Conservation (phyloP, 2,797 vertebrate genomes). For the Cryptoblepharus egeriae region DNA sequence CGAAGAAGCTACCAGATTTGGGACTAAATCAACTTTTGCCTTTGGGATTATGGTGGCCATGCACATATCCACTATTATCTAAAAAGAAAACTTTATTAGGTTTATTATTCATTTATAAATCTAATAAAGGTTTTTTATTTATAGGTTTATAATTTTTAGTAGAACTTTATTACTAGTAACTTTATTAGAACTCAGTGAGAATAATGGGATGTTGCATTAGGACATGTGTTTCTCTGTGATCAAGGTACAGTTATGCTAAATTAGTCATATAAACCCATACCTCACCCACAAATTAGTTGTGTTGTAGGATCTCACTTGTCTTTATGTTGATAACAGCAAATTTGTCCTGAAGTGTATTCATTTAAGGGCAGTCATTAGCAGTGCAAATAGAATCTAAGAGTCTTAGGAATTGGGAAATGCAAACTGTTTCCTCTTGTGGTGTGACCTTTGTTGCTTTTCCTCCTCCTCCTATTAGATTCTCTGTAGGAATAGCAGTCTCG, state of each 20-base stretch:
- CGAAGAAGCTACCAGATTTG: not conserved
- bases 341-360: not conserved
- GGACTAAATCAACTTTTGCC: not conserved
- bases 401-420: slow-evolving; percentile 4
- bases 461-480: slow-evolving; percentile 76
- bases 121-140: too few relatives aligned
- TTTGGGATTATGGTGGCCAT: not conserved
- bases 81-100: too few relatives aligned
- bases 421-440: not conserved
- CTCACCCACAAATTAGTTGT: not conserved
- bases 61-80: slow-evolving; percentile 2
- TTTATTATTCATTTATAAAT: too few relatives aligned
- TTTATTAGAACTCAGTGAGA: slow-evolving; percentile 18
- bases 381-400: not conserved
- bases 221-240: slow-evolving; percentile 14
- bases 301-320: not conserved
- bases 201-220: slow-evolving; percentile 21
- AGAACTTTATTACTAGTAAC: slow-evolving; percentile 13
- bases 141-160: too few relatives aligned
- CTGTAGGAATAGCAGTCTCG: slow-evolving; percentile 82
- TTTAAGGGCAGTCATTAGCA: slow-evolving; percentile 34
- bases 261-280: too few relatives aligned
- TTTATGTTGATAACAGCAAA: not conserved
- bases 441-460: slow-evolving; percentile 25
- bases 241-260: not conserved